These are phyloP conservation scores for Bubalus kerabau DNA, from an alignment of 2,113 vertebrate genomes.

Conservation along the genomic window DNA sequence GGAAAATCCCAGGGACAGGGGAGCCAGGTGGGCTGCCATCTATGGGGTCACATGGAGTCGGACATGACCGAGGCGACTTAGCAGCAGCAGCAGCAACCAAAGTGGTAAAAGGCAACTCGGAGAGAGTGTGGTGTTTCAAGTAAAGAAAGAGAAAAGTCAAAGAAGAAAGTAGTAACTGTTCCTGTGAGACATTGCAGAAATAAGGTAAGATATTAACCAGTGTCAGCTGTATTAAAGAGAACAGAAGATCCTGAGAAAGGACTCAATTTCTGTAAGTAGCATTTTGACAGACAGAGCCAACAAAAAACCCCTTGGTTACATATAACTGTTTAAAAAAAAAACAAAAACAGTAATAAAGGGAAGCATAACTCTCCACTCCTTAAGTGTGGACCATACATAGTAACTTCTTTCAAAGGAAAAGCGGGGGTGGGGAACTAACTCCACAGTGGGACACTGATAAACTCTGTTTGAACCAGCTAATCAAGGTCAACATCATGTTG, in stretches of 20 bases:
- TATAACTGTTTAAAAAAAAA: background rate
- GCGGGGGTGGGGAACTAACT: background rate
- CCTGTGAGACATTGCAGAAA: background rate
- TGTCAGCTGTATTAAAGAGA: background rate
- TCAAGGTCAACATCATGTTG: background rate
- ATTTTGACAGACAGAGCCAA: background rate
- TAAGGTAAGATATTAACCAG: background rate
- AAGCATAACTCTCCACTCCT: background rate
- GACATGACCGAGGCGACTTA: no score
- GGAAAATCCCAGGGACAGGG: no score
- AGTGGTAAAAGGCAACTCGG: background rate
- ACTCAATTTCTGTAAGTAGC: background rate
- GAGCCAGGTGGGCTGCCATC: no score
- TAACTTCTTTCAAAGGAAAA: background rate
- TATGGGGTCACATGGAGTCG: no score
- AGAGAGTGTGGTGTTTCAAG: background rate
- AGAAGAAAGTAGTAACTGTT: background rate
- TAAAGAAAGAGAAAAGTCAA: background rate
- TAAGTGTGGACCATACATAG: background rate
- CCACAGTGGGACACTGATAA: background rate
- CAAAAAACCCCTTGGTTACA: background rate
- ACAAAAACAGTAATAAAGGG: background rate
- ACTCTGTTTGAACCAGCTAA: background rate
- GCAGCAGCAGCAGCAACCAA: background rate
- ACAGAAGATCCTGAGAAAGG: background rate